Conservation (phyloP, 2,797 vertebrate species). For the Argyrosomus regius region DNA sequence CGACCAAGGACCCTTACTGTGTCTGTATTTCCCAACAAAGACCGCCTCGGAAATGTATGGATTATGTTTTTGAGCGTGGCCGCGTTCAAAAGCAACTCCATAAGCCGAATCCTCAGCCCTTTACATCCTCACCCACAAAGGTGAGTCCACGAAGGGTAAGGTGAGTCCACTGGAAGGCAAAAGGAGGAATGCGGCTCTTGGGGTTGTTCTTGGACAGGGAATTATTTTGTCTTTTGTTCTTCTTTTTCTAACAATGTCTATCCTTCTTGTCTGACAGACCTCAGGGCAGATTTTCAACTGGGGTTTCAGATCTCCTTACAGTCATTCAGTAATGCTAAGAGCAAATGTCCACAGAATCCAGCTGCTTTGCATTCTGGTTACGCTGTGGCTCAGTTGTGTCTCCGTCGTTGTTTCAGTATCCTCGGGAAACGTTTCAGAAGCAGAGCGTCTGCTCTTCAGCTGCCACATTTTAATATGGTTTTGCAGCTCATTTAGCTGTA, state of each 20-base stretch:
- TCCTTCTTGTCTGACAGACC: slow-evolving; percentile 40
- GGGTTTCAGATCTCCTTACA: slow-evolving; percentile 66
- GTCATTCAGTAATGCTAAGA: background rate
- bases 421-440: slow-evolving; percentile 4
- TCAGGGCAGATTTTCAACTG: slow-evolving; percentile 41
- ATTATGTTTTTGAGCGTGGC: slow-evolving; percentile 76
- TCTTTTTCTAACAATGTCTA: slow-evolving; percentile 42
- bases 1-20: slow-evolving; percentile 61
- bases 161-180: slow-evolving; percentile 11
- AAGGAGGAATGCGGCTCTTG: slow-evolving; percentile 36
- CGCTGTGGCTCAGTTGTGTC: background rate
- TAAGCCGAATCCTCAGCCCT: background rate
- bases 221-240: slow-evolving; percentile 35
- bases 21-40: slow-evolving; percentile 89
- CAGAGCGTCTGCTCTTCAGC: background rate
- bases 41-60: slow-evolving; percentile 78
- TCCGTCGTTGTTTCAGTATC: background rate
- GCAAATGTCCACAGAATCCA: slow-evolving; percentile 36
- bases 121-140: background rate
- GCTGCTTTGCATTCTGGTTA: background rate
- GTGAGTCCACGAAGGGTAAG: slow-evolving; percentile 2
- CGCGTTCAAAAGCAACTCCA: slow-evolving; percentile 76
- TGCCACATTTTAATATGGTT: background rate
- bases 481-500: background rate
- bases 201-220: slow-evolving; percentile 76